Conservation (phyloP, 2,888 invertebrate genomes). For the Apantesis nais region DNA sequence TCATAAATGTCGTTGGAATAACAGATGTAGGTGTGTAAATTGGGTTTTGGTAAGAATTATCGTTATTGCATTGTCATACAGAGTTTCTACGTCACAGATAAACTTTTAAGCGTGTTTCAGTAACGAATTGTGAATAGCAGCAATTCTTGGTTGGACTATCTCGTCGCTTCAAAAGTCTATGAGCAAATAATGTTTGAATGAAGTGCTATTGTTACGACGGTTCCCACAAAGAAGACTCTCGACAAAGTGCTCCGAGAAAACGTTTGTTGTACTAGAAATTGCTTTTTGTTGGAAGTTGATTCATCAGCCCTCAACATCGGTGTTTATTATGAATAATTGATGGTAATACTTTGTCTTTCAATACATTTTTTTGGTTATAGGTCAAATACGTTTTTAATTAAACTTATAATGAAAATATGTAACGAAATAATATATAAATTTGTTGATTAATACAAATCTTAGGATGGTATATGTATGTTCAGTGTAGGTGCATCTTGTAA, state of each 20-base stretch:
- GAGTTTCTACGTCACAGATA: constrained; percentile 35
- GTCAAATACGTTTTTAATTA: background rate
- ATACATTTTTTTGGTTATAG: background rate
- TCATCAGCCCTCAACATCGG: constrained; percentile 34
- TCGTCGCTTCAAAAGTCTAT: constrained; percentile 61
- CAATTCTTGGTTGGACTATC: constrained; percentile 60
- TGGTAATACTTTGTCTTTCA: constrained; percentile 7
- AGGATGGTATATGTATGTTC: too few relatives aligned
- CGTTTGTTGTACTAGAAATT: constrained; percentile 60
- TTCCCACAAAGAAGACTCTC: constrained; percentile 59
- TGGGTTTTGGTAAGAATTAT: constrained; percentile 39
- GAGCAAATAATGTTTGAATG: constrained; percentile 70
- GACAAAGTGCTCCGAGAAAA: constrained; percentile 55
- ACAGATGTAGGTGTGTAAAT: constrained; percentile 41
- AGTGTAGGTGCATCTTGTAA: too few relatives aligned
- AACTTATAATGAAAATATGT: background rate
- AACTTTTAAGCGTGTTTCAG: constrained; percentile 47
- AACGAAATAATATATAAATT: too few relatives aligned
- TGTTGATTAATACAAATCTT: too few relatives aligned
- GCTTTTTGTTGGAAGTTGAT: constrained; percentile 53
- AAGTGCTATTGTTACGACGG: constrained; percentile 64
- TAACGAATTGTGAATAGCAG: constrained; percentile 66
- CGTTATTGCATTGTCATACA: constrained; percentile 33
- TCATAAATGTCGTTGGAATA: constrained; percentile 29
- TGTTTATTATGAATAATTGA: constrained; percentile 34